These are phyloP conservation scores for Hippopotamyrus pictus DNA, from an alignment of 2,797 vertebrate species.

Conservation along the genomic window DNA sequence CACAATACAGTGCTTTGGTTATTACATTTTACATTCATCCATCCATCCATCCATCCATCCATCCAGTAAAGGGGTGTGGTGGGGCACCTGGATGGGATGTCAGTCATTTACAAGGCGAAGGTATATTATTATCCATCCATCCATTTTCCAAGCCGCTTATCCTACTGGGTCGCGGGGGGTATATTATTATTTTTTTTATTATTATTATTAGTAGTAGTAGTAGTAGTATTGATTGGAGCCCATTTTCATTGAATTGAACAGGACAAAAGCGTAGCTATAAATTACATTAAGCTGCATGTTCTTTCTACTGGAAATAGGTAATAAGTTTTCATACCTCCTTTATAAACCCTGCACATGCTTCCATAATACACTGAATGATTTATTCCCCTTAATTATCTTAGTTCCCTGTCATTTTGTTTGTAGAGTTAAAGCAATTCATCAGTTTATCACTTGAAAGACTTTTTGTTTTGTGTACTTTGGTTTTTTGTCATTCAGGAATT, in stretches of 20 bases:
- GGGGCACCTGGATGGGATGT: not conserved
- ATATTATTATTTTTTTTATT: too few relatives aligned
- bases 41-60: not conserved
- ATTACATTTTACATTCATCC: not conserved
- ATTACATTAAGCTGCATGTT: not conserved
- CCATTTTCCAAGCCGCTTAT: too few relatives aligned
- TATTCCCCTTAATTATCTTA: not conserved
- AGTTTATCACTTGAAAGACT: not conserved
- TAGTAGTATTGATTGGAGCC: not conserved
- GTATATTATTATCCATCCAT: not conserved
- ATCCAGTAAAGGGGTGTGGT: not conserved
- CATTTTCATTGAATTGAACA: not conserved
- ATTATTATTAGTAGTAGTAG: not conserved
- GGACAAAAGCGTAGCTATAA: not conserved
- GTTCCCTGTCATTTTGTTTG: constrained; percentile 1
- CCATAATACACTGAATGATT: not conserved
- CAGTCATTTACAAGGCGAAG: not conserved
- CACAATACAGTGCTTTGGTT: too few relatives aligned
- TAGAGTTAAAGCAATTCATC: not conserved
- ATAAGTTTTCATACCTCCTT: not conserved
- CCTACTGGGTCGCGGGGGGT: too few relatives aligned
- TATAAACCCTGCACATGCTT: not conserved
- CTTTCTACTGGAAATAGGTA: not conserved
- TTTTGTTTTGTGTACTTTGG: not conserved
- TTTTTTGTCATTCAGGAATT: not conserved